phyloP scores from a whole-genome alignment of 2,797 vertebrate genomes.

The Adrianichthys oophorus region DNA sequence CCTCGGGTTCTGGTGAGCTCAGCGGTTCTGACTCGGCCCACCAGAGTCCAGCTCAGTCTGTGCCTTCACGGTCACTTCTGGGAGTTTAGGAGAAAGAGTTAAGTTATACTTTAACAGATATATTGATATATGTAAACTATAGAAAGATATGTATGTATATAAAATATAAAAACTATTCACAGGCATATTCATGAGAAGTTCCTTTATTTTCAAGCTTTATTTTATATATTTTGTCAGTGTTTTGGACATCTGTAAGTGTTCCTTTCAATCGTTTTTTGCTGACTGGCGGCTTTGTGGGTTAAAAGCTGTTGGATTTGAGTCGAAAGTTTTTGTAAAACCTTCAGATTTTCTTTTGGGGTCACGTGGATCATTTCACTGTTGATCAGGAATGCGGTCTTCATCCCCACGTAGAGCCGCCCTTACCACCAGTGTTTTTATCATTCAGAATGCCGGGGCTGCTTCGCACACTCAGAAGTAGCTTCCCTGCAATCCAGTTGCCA shows the following conservation, averaged over 20 bases:
- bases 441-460: constrained; percentile 49
- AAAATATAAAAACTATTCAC: constrained; percentile 74
- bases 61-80: constrained; percentile 36
- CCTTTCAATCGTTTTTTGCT: constrained; percentile 50
- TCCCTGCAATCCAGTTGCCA: constrained; percentile 60
- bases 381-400: constrained; percentile 19
- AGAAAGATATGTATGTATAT: constrained; percentile 71
- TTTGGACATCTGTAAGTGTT: constrained; percentile 62
- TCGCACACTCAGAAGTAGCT: constrained; percentile 21
- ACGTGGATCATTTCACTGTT: constrained; percentile 13
- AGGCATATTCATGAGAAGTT: constrained; percentile 75
- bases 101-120: constrained; percentile 74
- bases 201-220: constrained; percentile 81
- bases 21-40: constrained; percentile 11
- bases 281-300: constrained; percentile 35
- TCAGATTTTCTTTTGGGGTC: neutral
- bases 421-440: constrained; percentile 32
- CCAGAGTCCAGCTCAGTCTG: constrained; percentile 37
- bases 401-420: too few species aligned
- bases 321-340: constrained; percentile 5
- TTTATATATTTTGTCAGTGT: constrained; percentile 71
- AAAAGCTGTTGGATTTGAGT: constrained; percentile 19
- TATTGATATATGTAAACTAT: constrained; percentile 75
- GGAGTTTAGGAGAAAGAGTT: constrained; percentile 42
- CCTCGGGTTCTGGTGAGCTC: constrained; percentile 31